These are phyloP conservation scores for Betta splendens DNA, from an alignment of 2,797 vertebrate species.

Conservation along the genomic window DNA sequence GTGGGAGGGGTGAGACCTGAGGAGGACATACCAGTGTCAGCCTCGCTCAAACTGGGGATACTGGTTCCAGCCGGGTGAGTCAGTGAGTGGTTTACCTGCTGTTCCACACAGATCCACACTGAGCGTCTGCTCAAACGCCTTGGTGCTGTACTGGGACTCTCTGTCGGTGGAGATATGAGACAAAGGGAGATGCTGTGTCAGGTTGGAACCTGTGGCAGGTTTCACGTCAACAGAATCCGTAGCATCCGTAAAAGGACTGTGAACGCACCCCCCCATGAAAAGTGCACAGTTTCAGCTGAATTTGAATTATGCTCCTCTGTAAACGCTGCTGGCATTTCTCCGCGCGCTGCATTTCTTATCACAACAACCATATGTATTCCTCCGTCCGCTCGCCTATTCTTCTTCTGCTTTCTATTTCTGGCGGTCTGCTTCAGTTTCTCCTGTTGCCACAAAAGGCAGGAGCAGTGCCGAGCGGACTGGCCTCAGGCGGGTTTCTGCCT, in stretches of 20 bases:
- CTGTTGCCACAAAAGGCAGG: constrained; percentile 48
- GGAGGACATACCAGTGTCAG: neutral
- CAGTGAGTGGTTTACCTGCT: constrained; percentile 88
- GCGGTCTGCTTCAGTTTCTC: constrained; percentile 55
- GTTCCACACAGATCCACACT: constrained; percentile 96
- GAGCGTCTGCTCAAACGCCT: constrained; percentile 91
- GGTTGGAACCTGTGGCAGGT: constrained; percentile 14
- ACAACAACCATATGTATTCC: constrained; percentile 56
- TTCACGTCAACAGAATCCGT: constrained; percentile 26
- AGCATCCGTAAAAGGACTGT: constrained; percentile 14
- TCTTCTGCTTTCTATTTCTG: constrained; percentile 57
- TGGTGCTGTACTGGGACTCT: constrained; percentile 86
- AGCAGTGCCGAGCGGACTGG: constrained; percentile 46
- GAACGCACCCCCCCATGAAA: constrained; percentile 11
- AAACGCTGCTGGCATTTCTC: constrained; percentile 42
- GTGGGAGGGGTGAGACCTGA: constrained; percentile 98
- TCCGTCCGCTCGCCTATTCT: constrained; percentile 53
- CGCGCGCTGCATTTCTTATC: constrained; percentile 63
- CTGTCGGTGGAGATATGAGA: constrained; percentile 65
- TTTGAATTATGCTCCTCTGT: constrained; percentile 46
- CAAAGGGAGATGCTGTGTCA: constrained; percentile 19
- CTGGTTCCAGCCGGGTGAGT: too few relatives aligned
- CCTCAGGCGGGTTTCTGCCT: constrained; percentile 55
- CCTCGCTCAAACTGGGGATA: neutral
- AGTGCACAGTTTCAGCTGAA: constrained; percentile 36